phyloP scores from a whole-genome alignment of 2,888 invertebrate species.

The Apocheima hispidaria region DNA sequence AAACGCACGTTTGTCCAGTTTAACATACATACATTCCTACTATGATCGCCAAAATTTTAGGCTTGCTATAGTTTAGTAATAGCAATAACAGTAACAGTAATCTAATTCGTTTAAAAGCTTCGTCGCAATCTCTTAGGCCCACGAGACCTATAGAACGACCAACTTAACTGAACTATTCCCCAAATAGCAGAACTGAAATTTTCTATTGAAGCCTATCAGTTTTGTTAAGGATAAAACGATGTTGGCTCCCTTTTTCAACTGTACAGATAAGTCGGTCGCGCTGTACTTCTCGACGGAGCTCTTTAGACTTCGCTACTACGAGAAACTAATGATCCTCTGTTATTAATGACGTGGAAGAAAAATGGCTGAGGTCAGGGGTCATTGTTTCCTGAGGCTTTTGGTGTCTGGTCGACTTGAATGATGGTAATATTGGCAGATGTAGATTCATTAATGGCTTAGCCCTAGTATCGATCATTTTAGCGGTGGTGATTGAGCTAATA shows the following conservation, averaged over 20 bases:
- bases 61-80: not conserved
- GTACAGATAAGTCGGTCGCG: not conserved
- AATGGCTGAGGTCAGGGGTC: conserved; percentile 22
- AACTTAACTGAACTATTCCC: not conserved
- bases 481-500: too few species aligned
- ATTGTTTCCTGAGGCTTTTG: conserved; percentile 17
- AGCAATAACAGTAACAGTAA: not conserved
- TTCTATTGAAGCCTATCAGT: not conserved
- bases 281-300: not conserved
- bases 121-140: conserved; percentile 13
- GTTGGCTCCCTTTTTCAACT: not conserved
- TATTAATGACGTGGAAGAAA: conserved; percentile 33
- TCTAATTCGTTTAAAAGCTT: conserved; percentile 26
- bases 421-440: not conserved
- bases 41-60: not conserved
- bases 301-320: conserved; percentile 11
- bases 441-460: not conserved
- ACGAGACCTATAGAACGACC: not conserved
- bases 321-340: conserved; percentile 32
- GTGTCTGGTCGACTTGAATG: conserved; percentile 2
- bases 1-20: too few species aligned
- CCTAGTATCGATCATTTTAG: not conserved
- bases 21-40: too few species aligned
- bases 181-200: not conserved
- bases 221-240: not conserved